Base-by-base conservation (phyloP, 2,113 vertebrate species). In the Engystomops pustulosus region DNA sequence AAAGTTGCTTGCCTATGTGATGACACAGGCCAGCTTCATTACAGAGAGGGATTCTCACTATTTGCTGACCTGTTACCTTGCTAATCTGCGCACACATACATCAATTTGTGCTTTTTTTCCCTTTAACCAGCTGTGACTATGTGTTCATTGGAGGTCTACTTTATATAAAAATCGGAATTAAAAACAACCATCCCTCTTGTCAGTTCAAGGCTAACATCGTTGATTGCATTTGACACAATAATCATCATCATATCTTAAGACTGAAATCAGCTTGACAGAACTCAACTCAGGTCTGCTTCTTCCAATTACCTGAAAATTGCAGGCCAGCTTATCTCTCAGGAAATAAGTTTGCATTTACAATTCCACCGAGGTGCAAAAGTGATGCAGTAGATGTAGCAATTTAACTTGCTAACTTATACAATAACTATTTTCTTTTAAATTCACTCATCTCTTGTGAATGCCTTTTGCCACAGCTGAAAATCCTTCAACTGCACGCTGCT, bases 201-300 rank as follows among this genome's bases (percentile, higher is more conserved):
- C 86, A 89, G 85, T 85, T 92, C 86, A 88, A 88, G 85, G 76
- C 80, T 88, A 84, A 88, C 72, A 86, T 83, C 88, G 83, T 80
- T 91, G 90, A 92, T 91, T 93, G 85, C 80, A 91, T 91, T 89
- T 93, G 91, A 93, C 91, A 93, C 72, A 90, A 89, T 91, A 88
- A 92, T 91, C 88, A 91, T 92, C 86, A 90, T 89, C 90, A 84
- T 87, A 90, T 88, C 86, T 89, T 90, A 89, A 87, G 86, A 88
- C 86, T 75, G 77, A 93, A 93, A 91, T 90, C 88, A 91, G 76
- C 53, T 85, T 92, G 90, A 87, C 91, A 91, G 89, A 87, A 86
- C 53, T 91, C 79, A 23, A 88, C 88, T 90, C 89, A 85, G 79
- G 84, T 87, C 87, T 90, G 88, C 80, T 91, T 91, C 88, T 91